phyloP scores from a whole-genome alignment of 2,797 vertebrate species.

The Neoniphon sammara region DNA sequence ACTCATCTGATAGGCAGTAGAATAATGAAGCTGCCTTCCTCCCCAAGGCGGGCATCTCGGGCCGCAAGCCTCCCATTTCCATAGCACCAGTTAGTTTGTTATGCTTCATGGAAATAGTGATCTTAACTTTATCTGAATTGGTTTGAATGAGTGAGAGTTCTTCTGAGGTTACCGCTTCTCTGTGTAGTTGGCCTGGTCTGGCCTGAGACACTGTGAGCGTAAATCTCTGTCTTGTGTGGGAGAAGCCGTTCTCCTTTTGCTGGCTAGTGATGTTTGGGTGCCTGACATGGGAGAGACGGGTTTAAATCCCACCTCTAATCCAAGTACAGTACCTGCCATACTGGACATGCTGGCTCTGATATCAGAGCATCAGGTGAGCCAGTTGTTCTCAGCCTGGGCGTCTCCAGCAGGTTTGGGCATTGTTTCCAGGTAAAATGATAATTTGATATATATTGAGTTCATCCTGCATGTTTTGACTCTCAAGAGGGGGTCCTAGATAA shows the following conservation, averaged over 20 bases:
- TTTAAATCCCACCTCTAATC: neutral
- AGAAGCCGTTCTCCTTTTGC: neutral
- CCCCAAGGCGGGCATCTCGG: neutral
- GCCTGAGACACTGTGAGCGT: neutral
- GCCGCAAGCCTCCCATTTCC: neutral
- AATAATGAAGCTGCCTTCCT: neutral
- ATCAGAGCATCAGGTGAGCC: neutral
- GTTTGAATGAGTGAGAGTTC: neutral
- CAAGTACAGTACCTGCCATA: neutral
- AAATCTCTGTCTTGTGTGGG: neutral
- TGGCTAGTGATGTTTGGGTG: neutral
- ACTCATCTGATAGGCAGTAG: slow-evolving; percentile 3
- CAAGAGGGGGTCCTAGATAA: neutral
- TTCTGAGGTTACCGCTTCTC: neutral
- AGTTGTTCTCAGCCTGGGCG: neutral
- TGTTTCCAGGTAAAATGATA: too few relatives aligned
- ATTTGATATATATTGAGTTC: too few relatives aligned
- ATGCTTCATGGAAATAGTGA: neutral
- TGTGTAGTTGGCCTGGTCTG: neutral
- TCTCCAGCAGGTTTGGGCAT: too few relatives aligned
- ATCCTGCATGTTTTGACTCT: neutral
- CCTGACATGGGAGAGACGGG: neutral
- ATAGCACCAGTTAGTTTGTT: neutral
- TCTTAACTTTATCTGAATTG: too few relatives aligned
- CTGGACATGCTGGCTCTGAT: neutral